A percentile compares a stretch with the other conserved stretches of the same genome.
These are phyloP conservation scores for Plecturocebus donacophilus DNA, from an alignment of 2,113 vertebrate species.

Conservation along the genomic window DNA sequence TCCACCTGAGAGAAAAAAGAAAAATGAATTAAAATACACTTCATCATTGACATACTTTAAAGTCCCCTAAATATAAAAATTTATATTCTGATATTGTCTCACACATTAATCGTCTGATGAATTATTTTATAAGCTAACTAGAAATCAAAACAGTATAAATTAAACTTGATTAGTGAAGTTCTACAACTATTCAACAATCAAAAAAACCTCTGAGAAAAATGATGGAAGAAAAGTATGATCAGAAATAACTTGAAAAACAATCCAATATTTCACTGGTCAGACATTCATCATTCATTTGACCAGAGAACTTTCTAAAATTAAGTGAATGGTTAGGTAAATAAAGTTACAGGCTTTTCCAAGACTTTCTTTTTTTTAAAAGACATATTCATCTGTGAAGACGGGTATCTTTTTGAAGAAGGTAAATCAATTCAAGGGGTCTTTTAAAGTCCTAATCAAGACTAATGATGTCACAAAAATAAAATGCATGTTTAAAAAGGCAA, in stretches of 20 bases:
- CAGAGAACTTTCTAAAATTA: constrained; percentile 33
- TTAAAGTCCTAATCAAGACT: background rate
- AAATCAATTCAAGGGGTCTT: background rate
- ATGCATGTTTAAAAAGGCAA: constrained; percentile 15
- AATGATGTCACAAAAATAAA: constrained; percentile 29
- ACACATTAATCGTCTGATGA: constrained; percentile 36
- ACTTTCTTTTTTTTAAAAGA: background rate
- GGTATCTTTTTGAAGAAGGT: background rate
- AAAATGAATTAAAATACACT: constrained; percentile 50
- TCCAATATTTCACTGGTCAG: background rate
- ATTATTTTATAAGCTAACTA: constrained; percentile 39
- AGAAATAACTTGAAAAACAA: constrained; percentile 25
- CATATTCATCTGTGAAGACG: background rate
- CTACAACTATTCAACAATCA: constrained; percentile 56
- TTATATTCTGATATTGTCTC: constrained; percentile 52
- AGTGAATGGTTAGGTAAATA: background rate
- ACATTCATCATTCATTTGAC: background rate
- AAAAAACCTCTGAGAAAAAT: constrained; percentile 55
- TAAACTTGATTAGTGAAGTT: constrained; percentile 64
- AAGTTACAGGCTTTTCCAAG: background rate
- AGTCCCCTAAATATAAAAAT: constrained; percentile 25
- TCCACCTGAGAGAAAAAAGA: constrained; percentile 86
- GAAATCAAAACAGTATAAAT: constrained; percentile 51
- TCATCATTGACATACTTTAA: constrained; percentile 23
- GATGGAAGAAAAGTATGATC: background rate